Conservation (phyloP, 2,888 invertebrate genomes). For the Melolontha melolontha region DNA sequence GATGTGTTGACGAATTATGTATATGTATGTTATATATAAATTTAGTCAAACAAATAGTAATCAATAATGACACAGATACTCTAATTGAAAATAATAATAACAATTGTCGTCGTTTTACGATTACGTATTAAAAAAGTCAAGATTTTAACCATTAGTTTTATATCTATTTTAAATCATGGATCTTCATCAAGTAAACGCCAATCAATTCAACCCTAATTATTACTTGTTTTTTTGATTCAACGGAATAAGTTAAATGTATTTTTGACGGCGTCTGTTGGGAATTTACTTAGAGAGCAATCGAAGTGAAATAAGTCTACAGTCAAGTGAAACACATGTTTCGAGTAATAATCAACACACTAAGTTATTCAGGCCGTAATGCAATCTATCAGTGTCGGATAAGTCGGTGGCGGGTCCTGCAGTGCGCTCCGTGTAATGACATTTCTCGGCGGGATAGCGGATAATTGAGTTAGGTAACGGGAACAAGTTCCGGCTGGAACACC, state of each 20-base stretch:
- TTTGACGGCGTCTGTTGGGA: neutral
- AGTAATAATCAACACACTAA: slow-evolving; percentile 42
- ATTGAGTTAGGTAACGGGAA: slow-evolving; percentile 62
- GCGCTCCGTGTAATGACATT: slow-evolving; percentile 59
- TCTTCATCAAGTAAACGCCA: no score
- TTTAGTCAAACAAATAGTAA: no score
- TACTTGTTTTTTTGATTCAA: no score
- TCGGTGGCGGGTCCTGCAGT: slow-evolving; percentile 44
- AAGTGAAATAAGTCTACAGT: slow-evolving; percentile 31
- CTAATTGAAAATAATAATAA: no score
- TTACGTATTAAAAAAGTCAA: no score
- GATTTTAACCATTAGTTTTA: no score
- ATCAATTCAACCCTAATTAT: no score
- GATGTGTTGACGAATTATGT: no score
- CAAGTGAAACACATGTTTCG: slow-evolving; percentile 42
- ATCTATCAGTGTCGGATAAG: slow-evolving; percentile 52
- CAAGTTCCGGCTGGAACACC: slow-evolving; percentile 60
- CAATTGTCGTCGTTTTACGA: no score
- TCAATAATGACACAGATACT: no score
- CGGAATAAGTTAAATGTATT: neutral
- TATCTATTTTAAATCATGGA: no score
- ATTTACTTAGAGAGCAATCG: slow-evolving; percentile 16
- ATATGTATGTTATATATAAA: no score
- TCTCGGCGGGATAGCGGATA: slow-evolving; percentile 61
- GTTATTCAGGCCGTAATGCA: slow-evolving; percentile 51